Evolutionary conservation across 1,140 invertebrate species (phyloP).

Genomic region (Nasonia giraulti): DNA sequence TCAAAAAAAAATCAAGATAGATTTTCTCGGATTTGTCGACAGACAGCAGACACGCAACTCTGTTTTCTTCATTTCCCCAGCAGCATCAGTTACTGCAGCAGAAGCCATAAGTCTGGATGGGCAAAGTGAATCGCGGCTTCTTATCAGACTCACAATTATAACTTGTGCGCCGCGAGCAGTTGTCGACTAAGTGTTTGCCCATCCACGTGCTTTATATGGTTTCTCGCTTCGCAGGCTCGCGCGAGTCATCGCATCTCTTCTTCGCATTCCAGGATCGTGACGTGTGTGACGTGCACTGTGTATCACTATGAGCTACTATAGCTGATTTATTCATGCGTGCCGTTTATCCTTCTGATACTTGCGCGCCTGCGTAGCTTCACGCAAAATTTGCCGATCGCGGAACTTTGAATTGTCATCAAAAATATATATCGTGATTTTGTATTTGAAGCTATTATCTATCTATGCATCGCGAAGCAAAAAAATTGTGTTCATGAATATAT

Average conservation of each 20-base stretch:
- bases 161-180: neutral
- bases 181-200: slow-evolving; percentile 26
- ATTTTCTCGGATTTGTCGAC: neutral
- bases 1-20: neutral
- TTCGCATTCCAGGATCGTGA: slow-evolving; percentile 29
- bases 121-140: neutral
- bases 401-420: neutral
- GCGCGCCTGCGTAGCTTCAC: neutral
- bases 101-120: neutral
- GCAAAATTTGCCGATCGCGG: neutral
- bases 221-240: slow-evolving; percentile 6
- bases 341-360: neutral
- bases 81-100: neutral
- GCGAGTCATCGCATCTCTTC: slow-evolving; percentile 23
- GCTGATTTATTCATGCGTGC: slow-evolving; percentile 19
- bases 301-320: neutral
- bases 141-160: slow-evolving; percentile 21
- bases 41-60: neutral
- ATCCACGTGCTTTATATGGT: slow-evolving; percentile 5
- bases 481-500: too few species aligned
- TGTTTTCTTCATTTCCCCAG: neutral
- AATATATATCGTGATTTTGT: neutral
- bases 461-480: neutral
- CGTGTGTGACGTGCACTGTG: neutral
- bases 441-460: neutral